phyloP scores from a whole-genome alignment of 2,888 invertebrate species.

The Ennomos erosarius region DNA sequence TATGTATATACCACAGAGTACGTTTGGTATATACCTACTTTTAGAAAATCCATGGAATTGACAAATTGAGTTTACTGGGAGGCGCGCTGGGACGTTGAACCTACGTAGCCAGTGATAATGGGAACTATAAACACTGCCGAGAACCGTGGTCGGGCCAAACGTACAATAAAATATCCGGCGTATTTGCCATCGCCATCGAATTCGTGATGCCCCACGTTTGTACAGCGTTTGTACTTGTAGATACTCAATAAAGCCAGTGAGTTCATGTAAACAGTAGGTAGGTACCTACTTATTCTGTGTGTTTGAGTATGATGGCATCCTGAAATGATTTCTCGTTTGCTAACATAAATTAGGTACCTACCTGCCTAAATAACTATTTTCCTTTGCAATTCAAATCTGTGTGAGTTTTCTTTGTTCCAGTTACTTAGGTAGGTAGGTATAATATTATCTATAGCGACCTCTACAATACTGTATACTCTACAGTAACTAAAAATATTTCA shows the following conservation, averaged over 20 bases:
- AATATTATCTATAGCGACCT: too few relatives aligned
- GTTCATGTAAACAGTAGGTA: conserved; percentile 12
- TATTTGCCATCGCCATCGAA: conserved; percentile 73
- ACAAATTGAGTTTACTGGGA: conserved; percentile 47
- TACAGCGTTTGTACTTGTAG: conserved; percentile 39
- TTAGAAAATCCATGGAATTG: conserved; percentile 32
- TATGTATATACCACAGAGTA: too few relatives aligned
- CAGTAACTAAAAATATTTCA: too few relatives aligned
- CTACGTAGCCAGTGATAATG: conserved; percentile 70
- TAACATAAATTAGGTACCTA: too few relatives aligned
- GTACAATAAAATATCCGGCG: conserved; percentile 73
- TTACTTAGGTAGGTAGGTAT: too few relatives aligned
- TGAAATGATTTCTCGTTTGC: too few relatives aligned
- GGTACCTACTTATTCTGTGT: conserved; percentile 16
- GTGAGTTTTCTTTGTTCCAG: too few relatives aligned
- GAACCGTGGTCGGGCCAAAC: conserved; percentile 74
- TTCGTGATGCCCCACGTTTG: conserved; percentile 67
- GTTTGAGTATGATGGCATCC: too few relatives aligned
- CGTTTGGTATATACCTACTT: too few relatives aligned
- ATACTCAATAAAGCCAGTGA: conserved; percentile 22
- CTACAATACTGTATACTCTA: too few relatives aligned
- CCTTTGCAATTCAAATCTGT: too few relatives aligned
- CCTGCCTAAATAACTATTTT: too few relatives aligned
- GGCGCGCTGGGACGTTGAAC: conserved; percentile 72
- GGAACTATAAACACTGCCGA: conserved; percentile 70